A percentile compares a stretch with the other conserved stretches of the same genome.
These are phyloP conservation scores for Copidosoma floridanum DNA, from an alignment of 1,140 invertebrate species.

Conservation along the genomic window DNA sequence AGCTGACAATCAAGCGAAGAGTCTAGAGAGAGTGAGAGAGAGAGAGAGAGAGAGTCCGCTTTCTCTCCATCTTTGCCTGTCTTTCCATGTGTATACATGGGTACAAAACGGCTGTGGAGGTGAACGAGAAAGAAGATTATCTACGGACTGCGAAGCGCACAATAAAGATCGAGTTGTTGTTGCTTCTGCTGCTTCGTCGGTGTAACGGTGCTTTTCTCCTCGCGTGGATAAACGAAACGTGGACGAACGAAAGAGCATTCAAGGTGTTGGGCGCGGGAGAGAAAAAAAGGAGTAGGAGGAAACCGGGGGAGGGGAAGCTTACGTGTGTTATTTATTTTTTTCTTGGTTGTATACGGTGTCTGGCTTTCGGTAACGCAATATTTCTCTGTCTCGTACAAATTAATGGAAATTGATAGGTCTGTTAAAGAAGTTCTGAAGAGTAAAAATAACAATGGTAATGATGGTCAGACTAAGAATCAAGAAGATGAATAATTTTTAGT, in stretches of 20 bases:
- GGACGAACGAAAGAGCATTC: not conserved
- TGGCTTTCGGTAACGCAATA: not conserved
- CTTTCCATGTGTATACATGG: too few species aligned
- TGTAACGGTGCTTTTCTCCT: not conserved
- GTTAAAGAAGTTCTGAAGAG: conserved; percentile 9
- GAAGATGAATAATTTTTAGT: conserved; percentile 14
- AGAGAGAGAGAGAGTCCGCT: not conserved
- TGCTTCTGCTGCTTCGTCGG: too few species aligned
- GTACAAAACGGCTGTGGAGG: not conserved
- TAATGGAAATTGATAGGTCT: conserved; percentile 23
- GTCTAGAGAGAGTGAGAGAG: too few species aligned
- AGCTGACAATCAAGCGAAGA: conserved; percentile 17
- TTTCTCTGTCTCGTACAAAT: conserved; percentile 18
- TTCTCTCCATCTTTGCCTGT: not conserved
- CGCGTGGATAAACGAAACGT: not conserved
- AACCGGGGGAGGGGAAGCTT: not conserved
- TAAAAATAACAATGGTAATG: too few species aligned
- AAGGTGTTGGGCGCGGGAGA: not conserved
- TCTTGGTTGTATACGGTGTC: not conserved
- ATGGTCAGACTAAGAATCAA: too few species aligned
- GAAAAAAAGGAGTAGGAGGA: not conserved
- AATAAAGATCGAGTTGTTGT: conserved; percentile 6
- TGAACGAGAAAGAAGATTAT: conserved; percentile 10
- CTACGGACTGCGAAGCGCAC: conserved; percentile 1
- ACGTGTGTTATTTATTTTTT: conserved; percentile 8